A percentile compares a stretch with the other conserved stretches of the same genome.
Conservation (phyloP, 2,797 vertebrate species). For the Periophthalmus magnuspinnatus region DNA sequence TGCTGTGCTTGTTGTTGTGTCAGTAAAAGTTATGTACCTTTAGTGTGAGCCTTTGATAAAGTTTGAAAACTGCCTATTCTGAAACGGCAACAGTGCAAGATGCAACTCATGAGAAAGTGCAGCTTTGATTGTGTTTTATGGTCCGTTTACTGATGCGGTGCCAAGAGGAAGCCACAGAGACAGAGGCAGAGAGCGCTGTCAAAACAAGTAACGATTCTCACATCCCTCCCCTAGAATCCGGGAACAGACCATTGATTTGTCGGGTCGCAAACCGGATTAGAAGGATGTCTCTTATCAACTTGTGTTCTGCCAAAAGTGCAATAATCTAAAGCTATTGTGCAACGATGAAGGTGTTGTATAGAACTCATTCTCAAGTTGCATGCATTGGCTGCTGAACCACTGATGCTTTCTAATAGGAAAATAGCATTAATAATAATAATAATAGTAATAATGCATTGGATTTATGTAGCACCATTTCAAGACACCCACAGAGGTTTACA, state of each 20-base stretch:
- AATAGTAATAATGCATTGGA: too few relatives aligned
- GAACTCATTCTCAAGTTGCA: background rate
- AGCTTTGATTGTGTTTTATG: slow-evolving; percentile 49
- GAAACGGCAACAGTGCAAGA: slow-evolving; percentile 31
- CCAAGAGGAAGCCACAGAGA: slow-evolving; percentile 34
- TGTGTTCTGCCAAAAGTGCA: background rate
- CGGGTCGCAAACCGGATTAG: slow-evolving; percentile 60
- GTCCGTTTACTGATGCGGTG: slow-evolving; percentile 48
- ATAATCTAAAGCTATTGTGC: background rate
- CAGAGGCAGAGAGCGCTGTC: slow-evolving; percentile 45
- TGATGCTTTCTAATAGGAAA: background rate
- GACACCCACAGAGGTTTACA: too few relatives aligned
- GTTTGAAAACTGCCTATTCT: slow-evolving; percentile 44
- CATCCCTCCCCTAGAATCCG: slow-evolving; percentile 27
- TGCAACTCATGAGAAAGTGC: slow-evolving; percentile 34
- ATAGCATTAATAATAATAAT: too few relatives aligned
- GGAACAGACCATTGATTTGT: slow-evolving; percentile 56
- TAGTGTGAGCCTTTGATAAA: background rate
- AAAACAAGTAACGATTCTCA: slow-evolving; percentile 49
- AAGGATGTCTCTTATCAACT: slow-evolving; percentile 22
- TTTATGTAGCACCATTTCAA: too few relatives aligned
- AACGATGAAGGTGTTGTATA: background rate
- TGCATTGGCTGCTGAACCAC: background rate
- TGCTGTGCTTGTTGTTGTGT: too few relatives aligned
- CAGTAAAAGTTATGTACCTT: background rate